phyloP scores from a whole-genome alignment of 1,140 invertebrate genomes.

The Venustaconcha ellipsiformis region DNA sequence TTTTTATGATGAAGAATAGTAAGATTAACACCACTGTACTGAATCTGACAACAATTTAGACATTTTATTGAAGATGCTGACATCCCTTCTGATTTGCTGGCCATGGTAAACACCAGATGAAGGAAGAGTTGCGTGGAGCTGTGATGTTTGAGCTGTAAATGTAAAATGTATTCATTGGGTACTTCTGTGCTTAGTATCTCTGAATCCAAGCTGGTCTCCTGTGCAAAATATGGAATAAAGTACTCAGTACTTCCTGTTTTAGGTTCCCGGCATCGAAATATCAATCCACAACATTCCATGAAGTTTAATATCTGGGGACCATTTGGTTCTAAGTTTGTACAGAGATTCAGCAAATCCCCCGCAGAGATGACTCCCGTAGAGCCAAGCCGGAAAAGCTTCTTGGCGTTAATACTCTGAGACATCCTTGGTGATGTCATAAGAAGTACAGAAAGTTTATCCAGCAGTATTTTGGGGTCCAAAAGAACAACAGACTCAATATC shows the following conservation, averaged over 20 bases:
- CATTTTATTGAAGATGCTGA: constrained; percentile 1
- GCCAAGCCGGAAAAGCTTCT: neutral
- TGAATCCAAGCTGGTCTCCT: neutral
- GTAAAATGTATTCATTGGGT: neutral
- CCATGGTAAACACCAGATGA: constrained; percentile 14
- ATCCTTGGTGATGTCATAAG: no score
- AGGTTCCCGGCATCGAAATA: constrained; percentile 10
- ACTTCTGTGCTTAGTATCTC: no score
- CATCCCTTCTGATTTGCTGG: neutral
- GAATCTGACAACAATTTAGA: neutral
- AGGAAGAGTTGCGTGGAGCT: constrained; percentile 9
- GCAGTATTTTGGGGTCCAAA: constrained; percentile 21
- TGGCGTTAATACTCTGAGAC: no score
- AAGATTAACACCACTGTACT: constrained; percentile 5
- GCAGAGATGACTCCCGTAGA: constrained; percentile 9
- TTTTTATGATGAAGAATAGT: constrained; percentile 16
- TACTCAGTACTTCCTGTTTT: constrained; percentile 1
- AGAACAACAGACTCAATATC: constrained; percentile 13
- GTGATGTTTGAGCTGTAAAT: constrained; percentile 20
- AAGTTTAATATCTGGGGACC: constrained; percentile 10
- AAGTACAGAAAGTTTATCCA: neutral
- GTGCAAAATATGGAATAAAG: constrained; percentile 25
- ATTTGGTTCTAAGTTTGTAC: neutral
- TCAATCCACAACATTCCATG: constrained; percentile 19
- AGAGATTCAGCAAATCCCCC: neutral